Evolutionary conservation across 2,113 vertebrate genomes (phyloP), one percentile per base, ranked within the genome.

Genomic region (Ictidomys tridecemlineatus): DNA sequence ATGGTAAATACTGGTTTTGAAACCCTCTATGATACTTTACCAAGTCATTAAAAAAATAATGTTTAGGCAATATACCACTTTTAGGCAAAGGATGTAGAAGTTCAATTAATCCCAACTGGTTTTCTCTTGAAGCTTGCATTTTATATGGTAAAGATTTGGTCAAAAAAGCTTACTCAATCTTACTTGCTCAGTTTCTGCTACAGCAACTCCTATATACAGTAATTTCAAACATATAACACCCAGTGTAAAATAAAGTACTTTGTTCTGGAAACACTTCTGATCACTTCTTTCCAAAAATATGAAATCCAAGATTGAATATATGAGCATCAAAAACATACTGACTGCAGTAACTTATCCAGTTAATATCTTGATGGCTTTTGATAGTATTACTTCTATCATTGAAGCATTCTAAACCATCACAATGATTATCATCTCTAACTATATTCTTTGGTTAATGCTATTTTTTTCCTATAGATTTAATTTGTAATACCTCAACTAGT

Each of bases 231-330:
- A 26, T 32, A 48, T n/a, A 26, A 8, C 32, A 58, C 32, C 67
- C 1, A 14, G 1, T 24, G 37, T 26, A 65, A 78, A 51, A 79
- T 39, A 82, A 39, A 78, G 2, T 56, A 45, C 20, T 74, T 77
- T 69, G 32, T 79, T 79, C 69, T 92, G 65, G 32, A 88, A 95
- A 83, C 12, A 72, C 56, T 88, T 95, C 42, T 83, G 28, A 74
- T 56, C 3, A 48, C 16, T 48, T 93, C 26, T 77, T 85, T 85
- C 45, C 18, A 74, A 76, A 69, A 87, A 20, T 78, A 4, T 73
- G 12, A 84, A 67, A 87, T 92, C 28, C 91, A 17, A 37, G 37
- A 67, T 45, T 82, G 63, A 97, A 78, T 85, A 86, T 20, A 1
- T 53, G n/a, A 80, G 8, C 0, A 63, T 37, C 26, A 85, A 94